Percentiles rank a stretch among this genome's conserved stretches.
These are phyloP conservation scores for Menidia menidia DNA, from an alignment of 2,797 vertebrate species.

Conservation along the genomic window DNA sequence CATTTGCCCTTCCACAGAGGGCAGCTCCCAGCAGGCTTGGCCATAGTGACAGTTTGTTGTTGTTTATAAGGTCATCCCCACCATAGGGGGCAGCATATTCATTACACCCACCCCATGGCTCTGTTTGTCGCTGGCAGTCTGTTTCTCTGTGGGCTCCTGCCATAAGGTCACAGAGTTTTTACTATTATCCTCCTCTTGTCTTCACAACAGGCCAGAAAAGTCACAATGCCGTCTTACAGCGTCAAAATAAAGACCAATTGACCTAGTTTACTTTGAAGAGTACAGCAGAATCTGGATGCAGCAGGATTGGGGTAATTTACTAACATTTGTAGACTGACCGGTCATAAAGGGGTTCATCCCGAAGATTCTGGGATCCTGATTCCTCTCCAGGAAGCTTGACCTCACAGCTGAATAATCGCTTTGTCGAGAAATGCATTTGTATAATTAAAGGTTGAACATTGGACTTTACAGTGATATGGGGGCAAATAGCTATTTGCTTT, in stretches of 20 bases:
- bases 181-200: constrained; percentile 62
- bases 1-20: constrained; percentile 77
- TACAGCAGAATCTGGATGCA: background rate
- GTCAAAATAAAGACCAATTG: constrained; percentile 44
- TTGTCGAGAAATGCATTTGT: background rate
- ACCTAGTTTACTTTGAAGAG: constrained; percentile 21
- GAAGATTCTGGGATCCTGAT: background rate
- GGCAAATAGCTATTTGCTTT: background rate
- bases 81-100: constrained; percentile 82
- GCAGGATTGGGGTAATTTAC: background rate
- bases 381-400: background rate
- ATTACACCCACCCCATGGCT: constrained; percentile 79
- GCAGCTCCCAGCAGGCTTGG: constrained; percentile 77
- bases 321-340: background rate
- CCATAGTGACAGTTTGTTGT: constrained; percentile 77
- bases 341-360: background rate
- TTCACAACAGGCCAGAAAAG: constrained; percentile 49
- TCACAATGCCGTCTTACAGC: constrained; percentile 32
- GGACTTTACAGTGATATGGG: background rate
- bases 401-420: background rate
- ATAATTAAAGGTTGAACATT: background rate
- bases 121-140: constrained; percentile 81
- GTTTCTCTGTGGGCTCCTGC: constrained; percentile 79
- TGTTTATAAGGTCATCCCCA: constrained; percentile 83
- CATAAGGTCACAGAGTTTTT: constrained; percentile 73